Evolutionary conservation across 1,140 invertebrate genomes (phyloP).

Genomic region (Polypedilum pembai): DNA sequence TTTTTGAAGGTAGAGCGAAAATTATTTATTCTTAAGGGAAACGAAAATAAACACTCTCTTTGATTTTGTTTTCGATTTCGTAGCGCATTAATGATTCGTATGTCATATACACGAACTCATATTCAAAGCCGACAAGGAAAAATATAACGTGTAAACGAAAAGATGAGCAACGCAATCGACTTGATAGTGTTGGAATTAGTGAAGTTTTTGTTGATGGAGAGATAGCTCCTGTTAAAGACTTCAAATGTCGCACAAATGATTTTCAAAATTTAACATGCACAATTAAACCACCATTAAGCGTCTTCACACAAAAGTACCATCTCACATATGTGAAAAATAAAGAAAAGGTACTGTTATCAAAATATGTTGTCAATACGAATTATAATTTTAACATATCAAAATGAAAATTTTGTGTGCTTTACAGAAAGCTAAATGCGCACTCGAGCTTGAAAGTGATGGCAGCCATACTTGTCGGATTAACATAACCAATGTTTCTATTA

Average conservation of each 20-base stretch:
- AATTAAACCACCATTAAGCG: constrained; percentile 51
- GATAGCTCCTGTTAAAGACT: constrained; percentile 52
- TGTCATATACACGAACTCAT: background rate
- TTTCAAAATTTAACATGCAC: constrained; percentile 57
- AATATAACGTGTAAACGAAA: background rate
- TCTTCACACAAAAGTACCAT: constrained; percentile 48
- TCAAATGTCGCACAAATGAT: constrained; percentile 56
- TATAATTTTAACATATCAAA: background rate
- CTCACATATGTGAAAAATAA: constrained; percentile 46
- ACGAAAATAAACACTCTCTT: background rate
- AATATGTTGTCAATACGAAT: background rate
- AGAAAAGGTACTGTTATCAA: constrained; percentile 39
- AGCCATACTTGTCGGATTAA: background rate
- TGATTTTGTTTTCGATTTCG: background rate
- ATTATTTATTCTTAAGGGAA: background rate
- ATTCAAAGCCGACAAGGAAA: background rate
- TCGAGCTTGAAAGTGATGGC: background rate
- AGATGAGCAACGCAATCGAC: background rate
- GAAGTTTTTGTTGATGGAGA: constrained; percentile 31
- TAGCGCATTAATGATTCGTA: background rate
- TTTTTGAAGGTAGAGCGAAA: background rate
- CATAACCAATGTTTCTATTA: background rate
- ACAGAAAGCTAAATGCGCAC: background rate
- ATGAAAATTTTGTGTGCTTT: background rate
- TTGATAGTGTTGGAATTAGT: background rate